Evolutionary conservation across 2,113 vertebrate species (phyloP), one percentile per base, ranked within the genome.

Genomic region (Tetrao urogallus): DNA sequence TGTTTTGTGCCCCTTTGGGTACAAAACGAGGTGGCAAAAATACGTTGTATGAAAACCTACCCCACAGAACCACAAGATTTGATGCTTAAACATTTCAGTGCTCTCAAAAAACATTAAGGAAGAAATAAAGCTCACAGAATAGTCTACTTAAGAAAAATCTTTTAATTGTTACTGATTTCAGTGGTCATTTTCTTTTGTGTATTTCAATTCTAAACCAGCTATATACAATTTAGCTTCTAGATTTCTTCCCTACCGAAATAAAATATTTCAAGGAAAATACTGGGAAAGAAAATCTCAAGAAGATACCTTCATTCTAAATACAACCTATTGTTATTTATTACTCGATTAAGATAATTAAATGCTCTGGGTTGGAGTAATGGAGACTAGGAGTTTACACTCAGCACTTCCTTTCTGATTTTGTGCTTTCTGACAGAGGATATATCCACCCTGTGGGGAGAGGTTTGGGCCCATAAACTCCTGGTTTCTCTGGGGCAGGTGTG

Each of bases 151-250:
- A 94, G 84, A 97, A 95, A 95, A 96, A 71, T 72, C 54, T 84
- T 91, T 92, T 75, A 28, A 80, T 93, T 88, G 93, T 96, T 95
- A 83, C 92, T 94, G 87, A 54, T 95, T 97, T 90, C 65, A 92
- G 67, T 60, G 86, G 77, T 86, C 71, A 90, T 96, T 96, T 96
- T 95, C 75, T 93, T 67, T 48, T 40, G 36, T 88, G 27, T 66
- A 79, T 91, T 92, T 88, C 60, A 61, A 76, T 83, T 95, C 90
- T 79, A 95, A 86, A 91, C 60, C 38, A 86, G 60, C 78, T 81
- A 91, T 48, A 94, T 52, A 94, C 30, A 73, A 54, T 84, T 76
- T 86, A 89, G 65, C 66, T 16, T 47, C 86, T 32, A 90, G 85
- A 81, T 64, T 88, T 89, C 92, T 96, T 74, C 81, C 73, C 78